phyloP scores from a whole-genome alignment of 2,113 vertebrate species.

The Excalfactoria chinensis region DNA sequence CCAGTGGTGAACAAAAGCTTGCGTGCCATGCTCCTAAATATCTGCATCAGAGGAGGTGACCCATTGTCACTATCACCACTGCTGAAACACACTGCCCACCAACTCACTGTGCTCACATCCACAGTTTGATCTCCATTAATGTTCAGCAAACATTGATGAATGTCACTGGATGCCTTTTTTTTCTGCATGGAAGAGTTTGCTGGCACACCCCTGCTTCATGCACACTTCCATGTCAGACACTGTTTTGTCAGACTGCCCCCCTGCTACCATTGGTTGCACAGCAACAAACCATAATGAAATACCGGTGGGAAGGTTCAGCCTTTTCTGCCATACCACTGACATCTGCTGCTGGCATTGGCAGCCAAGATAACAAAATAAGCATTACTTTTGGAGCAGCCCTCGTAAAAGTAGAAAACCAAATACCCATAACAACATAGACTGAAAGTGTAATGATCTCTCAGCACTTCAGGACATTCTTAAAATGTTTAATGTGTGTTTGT shows the following conservation, averaged over 20 bases:
- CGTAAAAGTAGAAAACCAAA: background rate
- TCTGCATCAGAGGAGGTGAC: background rate
- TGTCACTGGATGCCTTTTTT: background rate
- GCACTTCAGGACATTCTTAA: background rate
- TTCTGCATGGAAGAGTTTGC: background rate
- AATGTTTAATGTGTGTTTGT: background rate
- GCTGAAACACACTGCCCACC: background rate
- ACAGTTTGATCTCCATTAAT: background rate
- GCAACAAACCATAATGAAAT: background rate
- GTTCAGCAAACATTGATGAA: background rate
- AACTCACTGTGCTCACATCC: background rate
- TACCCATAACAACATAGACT: background rate
- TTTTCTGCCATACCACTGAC: background rate
- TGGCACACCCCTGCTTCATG: background rate
- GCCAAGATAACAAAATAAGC: background rate
- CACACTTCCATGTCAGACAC: background rate
- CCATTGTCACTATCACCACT: background rate
- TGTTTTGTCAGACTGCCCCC: background rate
- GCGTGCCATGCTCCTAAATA: background rate
- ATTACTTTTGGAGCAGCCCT: background rate
- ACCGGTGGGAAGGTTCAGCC: background rate
- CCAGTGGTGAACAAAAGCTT: background rate
- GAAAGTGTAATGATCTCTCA: background rate
- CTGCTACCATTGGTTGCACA: background rate
- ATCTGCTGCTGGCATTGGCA: background rate